These are phyloP conservation scores for Drosophila paracracens DNA, from an alignment of 2,888 invertebrate species.

Conservation along the genomic window DNA sequence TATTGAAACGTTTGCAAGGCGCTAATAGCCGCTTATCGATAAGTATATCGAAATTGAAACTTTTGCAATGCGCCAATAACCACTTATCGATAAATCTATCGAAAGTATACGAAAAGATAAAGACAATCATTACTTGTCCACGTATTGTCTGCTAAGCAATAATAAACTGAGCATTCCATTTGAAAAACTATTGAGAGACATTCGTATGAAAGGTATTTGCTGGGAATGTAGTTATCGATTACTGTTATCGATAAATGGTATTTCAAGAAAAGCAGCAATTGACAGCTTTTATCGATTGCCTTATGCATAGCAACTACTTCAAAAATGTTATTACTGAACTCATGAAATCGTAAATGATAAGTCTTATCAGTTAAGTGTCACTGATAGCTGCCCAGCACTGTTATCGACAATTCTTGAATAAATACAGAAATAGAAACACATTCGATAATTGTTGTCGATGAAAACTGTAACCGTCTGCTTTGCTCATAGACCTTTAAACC, in stretches of 20 bases:
- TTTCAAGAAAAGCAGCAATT: not conserved
- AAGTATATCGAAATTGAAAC: not conserved
- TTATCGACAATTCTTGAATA: not conserved
- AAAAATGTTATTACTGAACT: not conserved
- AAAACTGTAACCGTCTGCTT: not conserved
- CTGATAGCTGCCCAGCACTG: not conserved
- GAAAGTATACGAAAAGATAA: not conserved
- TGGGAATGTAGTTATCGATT: not conserved
- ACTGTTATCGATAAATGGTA: not conserved
- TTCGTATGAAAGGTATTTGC: not conserved
- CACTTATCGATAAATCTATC: not conserved
- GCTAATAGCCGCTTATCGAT: not conserved
- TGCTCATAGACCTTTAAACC: not conserved
- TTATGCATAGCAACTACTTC: not conserved
- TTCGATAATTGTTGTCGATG: slow-evolving; percentile 16
- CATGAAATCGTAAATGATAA: not conserved
- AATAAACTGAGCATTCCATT: not conserved
- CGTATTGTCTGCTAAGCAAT: not conserved
- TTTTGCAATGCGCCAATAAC: not conserved
- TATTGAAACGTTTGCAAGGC: not conserved
- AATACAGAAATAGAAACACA: not conserved
- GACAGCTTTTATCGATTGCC: not conserved
- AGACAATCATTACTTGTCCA: not conserved
- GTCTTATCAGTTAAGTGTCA: not conserved
- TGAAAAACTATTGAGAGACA: not conserved